Evolutionary conservation across 2,113 vertebrate species (phyloP).

Genomic region (Paradoxurus hermaphroditus): DNA sequence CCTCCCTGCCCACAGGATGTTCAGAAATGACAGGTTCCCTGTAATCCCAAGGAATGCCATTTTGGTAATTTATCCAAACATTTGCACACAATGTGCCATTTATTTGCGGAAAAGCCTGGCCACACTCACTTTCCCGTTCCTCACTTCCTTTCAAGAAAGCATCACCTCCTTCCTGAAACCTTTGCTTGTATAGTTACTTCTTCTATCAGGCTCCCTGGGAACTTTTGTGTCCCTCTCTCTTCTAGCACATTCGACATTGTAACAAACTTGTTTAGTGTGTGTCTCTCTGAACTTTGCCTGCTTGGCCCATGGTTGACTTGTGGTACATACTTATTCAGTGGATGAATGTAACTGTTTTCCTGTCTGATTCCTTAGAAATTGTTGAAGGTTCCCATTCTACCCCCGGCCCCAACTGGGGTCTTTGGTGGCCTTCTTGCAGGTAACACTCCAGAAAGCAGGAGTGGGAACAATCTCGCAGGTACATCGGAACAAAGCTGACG

Average conservation of each 20-base stretch:
- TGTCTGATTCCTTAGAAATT: neutral
- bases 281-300: neutral
- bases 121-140: fast-evolving
- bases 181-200: neutral
- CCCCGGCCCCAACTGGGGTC: neutral
- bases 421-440: neutral
- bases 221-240: neutral
- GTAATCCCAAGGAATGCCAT: neutral
- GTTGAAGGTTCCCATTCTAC: neutral
- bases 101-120: neutral
- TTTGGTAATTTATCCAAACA: neutral
- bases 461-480: neutral
- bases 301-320: neutral
- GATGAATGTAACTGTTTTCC: neutral
- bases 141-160: neutral
- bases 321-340: neutral
- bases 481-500: neutral
- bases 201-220: neutral
- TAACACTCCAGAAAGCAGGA: neutral
- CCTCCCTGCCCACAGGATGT: neutral
- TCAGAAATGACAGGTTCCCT: neutral
- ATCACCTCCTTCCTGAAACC: neutral
- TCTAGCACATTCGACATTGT: neutral
- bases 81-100: neutral
- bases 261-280: neutral